Percentiles rank a stretch among this genome's conserved stretches.
Conservation (phyloP, 2,113 vertebrate genomes). For the Zosterops lateralis region DNA sequence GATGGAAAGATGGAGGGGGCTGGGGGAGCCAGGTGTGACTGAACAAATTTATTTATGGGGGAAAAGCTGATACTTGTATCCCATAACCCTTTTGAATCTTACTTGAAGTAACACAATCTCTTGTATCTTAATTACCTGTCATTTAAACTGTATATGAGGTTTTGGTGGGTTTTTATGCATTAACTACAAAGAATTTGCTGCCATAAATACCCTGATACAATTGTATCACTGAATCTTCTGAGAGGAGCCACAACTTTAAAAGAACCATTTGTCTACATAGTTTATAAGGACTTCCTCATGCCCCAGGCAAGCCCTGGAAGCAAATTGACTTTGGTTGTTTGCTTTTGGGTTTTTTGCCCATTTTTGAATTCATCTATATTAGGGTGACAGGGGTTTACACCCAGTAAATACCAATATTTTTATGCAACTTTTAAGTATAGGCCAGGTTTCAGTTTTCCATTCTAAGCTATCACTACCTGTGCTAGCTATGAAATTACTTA, state of each 20-base stretch:
- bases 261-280: not conserved
- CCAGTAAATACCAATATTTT: not conserved
- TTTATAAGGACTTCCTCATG: not conserved
- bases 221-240: not conserved
- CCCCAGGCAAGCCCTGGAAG: not conserved
- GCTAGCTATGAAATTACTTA: not conserved
- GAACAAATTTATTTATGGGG: not conserved
- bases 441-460: not conserved
- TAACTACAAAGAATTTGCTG: not conserved
- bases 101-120: not conserved
- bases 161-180: not conserved
- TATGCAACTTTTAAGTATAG: not conserved
- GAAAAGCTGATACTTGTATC: not conserved
- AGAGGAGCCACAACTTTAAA: not conserved
- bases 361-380: not conserved
- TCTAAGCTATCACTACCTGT: not conserved
- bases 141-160: not conserved
- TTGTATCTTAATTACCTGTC: not conserved
- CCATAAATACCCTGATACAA: not conserved
- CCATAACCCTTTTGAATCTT: not conserved
- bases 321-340: not conserved
- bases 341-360: not conserved
- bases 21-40: not conserved
- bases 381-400: not conserved
- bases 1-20: not conserved